Percentiles rank a stretch among this genome's conserved stretches.
Conservation (phyloP, 1,140 invertebrate species). For the Bombyx mori region DNA sequence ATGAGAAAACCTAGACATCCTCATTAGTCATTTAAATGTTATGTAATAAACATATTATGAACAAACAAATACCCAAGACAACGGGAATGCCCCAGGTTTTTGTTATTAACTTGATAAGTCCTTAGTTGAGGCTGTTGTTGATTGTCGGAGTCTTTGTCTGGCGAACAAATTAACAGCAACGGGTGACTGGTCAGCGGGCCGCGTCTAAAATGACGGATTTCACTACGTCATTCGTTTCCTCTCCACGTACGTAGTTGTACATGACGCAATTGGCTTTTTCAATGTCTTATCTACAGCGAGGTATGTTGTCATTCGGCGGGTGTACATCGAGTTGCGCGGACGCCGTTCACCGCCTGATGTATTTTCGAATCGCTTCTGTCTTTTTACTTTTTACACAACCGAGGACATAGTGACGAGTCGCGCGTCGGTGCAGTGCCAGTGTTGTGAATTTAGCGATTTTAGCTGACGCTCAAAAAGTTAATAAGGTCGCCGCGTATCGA, state of each 20-base stretch:
- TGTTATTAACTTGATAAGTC: too few relatives aligned
- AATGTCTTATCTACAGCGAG: conserved; percentile 66
- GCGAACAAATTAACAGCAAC: conserved; percentile 40
- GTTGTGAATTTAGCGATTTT: conserved; percentile 58
- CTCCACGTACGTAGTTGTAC: conserved; percentile 59
- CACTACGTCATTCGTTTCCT: conserved; percentile 60
- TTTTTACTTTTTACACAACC: conserved; percentile 45
- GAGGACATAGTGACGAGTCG: conserved; percentile 60
- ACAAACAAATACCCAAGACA: too few relatives aligned
- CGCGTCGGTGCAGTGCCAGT: conserved; percentile 50
- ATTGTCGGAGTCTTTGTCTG: conserved; percentile 22
- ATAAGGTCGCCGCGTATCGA: conserved; percentile 22
- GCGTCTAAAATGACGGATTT: conserved; percentile 56
- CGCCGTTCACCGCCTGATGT: conserved; percentile 29
- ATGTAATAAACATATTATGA: too few relatives aligned
- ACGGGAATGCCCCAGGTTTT: too few relatives aligned
- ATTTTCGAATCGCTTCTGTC: conserved; percentile 57
- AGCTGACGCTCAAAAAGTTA: conserved; percentile 29
- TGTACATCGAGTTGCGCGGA: conserved; percentile 52
- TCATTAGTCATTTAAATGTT: too few relatives aligned
- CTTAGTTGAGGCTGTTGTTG: too few relatives aligned
- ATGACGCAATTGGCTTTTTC: conserved; percentile 70
- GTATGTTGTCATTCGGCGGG: conserved; percentile 65
- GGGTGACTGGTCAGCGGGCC: conserved; percentile 40
- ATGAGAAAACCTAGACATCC: too few relatives aligned